phyloP scores from a whole-genome alignment of 2,888 invertebrate genomes.

The Gibbula magus region DNA sequence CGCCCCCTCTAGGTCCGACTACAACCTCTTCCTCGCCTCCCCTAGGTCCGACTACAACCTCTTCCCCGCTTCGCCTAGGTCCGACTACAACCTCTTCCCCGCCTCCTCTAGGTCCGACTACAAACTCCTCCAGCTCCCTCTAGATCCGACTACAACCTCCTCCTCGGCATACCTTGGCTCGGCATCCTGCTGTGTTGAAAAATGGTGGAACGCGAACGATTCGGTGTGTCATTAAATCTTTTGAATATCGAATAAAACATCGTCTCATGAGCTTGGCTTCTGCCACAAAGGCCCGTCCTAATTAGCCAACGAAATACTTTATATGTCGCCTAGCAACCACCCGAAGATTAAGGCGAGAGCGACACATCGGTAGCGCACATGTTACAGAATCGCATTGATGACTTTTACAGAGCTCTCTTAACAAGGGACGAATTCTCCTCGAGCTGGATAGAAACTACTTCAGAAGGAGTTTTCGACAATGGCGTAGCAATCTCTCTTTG shows the following conservation, averaged over 20 bases:
- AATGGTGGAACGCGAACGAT: neutral
- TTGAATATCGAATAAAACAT: neutral
- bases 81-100: neutral
- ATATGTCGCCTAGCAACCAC: conserved; percentile 9
- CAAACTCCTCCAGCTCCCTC: neutral
- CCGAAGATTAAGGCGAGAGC: neutral
- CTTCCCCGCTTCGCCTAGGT: neutral
- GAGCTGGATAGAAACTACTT: neutral
- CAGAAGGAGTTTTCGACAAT: neutral
- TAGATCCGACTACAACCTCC: neutral
- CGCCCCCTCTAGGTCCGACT: neutral
- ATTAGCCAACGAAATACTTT: conserved; percentile 2
- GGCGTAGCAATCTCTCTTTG: neutral
- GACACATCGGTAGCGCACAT: neutral
- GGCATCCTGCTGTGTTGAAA: neutral
- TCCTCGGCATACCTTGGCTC: neutral
- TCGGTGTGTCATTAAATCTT: conserved; percentile 1
- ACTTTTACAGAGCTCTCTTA: neutral
- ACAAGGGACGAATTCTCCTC: conserved; percentile 1
- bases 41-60: too few species aligned
- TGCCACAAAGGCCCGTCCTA: neutral
- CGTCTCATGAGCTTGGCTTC: neutral
- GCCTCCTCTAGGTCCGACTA: too few species aligned
- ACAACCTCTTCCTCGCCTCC: too few species aligned
- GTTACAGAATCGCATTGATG: neutral